Evolutionary conservation across 1,140 invertebrate genomes (phyloP).

Genomic region (Campoletis sonorensis): DNA sequence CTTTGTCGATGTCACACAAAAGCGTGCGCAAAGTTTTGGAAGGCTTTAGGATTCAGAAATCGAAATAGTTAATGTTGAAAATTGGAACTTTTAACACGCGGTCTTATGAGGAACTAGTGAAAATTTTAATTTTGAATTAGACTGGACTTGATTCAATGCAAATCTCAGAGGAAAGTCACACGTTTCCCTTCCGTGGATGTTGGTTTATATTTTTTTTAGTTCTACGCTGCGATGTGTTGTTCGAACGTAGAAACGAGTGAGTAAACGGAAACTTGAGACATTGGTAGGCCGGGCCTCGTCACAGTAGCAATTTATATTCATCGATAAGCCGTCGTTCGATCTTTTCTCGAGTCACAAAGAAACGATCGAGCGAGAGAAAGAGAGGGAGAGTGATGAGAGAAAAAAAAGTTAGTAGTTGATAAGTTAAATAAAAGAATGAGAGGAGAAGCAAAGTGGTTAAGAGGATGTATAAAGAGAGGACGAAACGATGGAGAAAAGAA

Average conservation of each 20-base stretch:
- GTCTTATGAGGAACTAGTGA: too few species aligned
- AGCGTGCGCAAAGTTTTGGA: too few species aligned
- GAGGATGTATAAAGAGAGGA: not conserved
- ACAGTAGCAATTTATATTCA: slow-evolving; percentile 42
- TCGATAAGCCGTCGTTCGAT: slow-evolving; percentile 44
- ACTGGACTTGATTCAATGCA: not conserved
- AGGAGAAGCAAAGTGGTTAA: too few species aligned
- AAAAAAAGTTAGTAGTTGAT: not conserved
- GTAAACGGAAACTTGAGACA: slow-evolving; percentile 1
- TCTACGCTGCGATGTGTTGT: not conserved
- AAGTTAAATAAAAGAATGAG: not conserved
- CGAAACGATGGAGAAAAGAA: not conserved
- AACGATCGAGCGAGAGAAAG: not conserved
- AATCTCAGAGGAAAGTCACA: not conserved
- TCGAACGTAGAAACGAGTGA: not conserved
- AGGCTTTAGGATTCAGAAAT: too few species aligned
- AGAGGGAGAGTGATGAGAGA: not conserved
- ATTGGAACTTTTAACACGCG: too few species aligned
- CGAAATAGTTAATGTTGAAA: too few species aligned
- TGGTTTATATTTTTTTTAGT: not conserved
- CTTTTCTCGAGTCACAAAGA: not conserved
- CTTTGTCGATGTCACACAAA: too few species aligned
- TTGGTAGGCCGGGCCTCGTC: not conserved
- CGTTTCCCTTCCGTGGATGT: too few species aligned
- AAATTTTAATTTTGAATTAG: not conserved